A percentile compares a stretch with the other conserved stretches of the same genome.
These are phyloP conservation scores for Parnassius glacialis DNA, from an alignment of 2,888 invertebrate species.

Conservation along the genomic window DNA sequence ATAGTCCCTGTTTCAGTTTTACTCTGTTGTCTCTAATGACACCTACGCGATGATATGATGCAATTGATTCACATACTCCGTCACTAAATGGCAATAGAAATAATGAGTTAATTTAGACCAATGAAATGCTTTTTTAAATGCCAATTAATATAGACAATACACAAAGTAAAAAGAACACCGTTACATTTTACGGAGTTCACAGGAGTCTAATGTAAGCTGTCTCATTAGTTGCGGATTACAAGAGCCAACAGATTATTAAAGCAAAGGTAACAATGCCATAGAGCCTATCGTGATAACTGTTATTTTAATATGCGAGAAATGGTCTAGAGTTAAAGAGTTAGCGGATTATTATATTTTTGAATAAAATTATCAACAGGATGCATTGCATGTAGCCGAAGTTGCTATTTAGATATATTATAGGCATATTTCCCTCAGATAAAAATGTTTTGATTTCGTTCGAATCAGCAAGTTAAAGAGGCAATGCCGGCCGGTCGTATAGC, in stretches of 20 bases:
- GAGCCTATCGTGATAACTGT: constrained; percentile 42
- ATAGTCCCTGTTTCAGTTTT: too few relatives aligned
- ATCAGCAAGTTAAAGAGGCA: too few relatives aligned
- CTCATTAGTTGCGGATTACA: constrained; percentile 38
- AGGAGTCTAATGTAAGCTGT: constrained; percentile 23
- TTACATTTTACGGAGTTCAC: constrained; percentile 20
- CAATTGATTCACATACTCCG: too few relatives aligned
- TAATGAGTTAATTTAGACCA: too few relatives aligned
- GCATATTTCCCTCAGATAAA: background rate
- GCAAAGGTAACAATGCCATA: constrained; percentile 40
- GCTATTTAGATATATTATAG: background rate
- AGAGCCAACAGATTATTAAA: constrained; percentile 37
- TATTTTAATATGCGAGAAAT: constrained; percentile 29
- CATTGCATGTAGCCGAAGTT: background rate
- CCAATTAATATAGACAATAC: background rate
- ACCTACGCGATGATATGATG: too few relatives aligned
- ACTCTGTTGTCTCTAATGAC: too few relatives aligned
- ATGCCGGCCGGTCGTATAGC: too few relatives aligned
- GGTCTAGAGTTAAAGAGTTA: constrained; percentile 5
- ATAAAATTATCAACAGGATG: too few relatives aligned
- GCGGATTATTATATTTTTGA: background rate
- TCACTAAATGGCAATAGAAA: too few relatives aligned
- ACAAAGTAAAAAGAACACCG: constrained; percentile 15
- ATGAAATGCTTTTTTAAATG: too few relatives aligned
- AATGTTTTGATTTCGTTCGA: too few relatives aligned